Evolutionary conservation across 2,797 vertebrate genomes (phyloP).

Genomic region (Esox masquinongy): DNA sequence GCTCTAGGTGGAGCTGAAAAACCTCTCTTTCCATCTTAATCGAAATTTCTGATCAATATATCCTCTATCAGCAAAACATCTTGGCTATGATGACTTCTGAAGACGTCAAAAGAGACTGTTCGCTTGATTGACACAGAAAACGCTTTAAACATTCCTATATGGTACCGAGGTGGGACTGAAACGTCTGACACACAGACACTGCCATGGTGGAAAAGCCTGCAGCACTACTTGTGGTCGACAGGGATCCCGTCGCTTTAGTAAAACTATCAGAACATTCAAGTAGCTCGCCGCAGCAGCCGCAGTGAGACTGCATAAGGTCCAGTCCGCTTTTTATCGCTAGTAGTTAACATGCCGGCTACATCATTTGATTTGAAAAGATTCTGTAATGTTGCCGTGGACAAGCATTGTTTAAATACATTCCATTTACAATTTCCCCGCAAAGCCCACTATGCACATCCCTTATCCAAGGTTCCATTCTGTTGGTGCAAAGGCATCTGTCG

Average conservation of each 20-base stretch:
- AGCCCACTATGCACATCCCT: constrained; percentile 2
- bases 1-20: constrained; percentile 82
- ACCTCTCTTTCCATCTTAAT: constrained; percentile 84
- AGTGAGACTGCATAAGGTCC: background rate
- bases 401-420: constrained; percentile 13
- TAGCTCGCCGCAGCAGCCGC: constrained; percentile 4
- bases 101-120: background rate
- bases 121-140: background rate
- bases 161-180: constrained; percentile 2
- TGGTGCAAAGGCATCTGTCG: constrained; percentile 68
- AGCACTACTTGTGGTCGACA: constrained; percentile 10
- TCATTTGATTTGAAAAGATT: constrained; percentile 10
- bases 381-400: constrained; percentile 8
- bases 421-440: constrained; percentile 46
- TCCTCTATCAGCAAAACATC: constrained; percentile 19
- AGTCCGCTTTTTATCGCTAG: background rate
- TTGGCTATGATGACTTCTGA: constrained; percentile 9
- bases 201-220: constrained; percentile 19
- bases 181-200: background rate
- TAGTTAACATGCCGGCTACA: background rate
- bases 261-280: constrained; percentile 27
- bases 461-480: background rate
- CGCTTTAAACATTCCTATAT: background rate
- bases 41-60: background rate
- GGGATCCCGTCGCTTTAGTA: constrained; percentile 12